Conservation (phyloP, 2,888 invertebrate species). For the Nymphalis c-album region DNA sequence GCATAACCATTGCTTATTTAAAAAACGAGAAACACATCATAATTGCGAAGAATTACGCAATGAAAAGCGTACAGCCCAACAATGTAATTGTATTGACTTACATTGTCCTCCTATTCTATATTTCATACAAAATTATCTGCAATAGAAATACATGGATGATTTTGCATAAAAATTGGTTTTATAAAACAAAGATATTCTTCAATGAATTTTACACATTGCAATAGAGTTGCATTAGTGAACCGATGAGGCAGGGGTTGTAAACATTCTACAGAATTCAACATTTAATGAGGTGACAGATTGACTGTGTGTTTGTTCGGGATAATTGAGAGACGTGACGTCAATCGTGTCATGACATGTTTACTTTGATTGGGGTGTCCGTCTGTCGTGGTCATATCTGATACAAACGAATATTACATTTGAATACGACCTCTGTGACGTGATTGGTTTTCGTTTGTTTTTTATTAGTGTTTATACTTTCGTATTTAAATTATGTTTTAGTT, state of each 20-base stretch:
- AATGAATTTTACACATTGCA: not conserved
- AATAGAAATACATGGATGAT: not conserved
- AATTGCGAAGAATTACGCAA: not conserved
- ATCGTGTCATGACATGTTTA: conserved; percentile 30
- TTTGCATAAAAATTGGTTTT: not conserved
- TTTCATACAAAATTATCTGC: not conserved
- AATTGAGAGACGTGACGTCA: conserved; percentile 38
- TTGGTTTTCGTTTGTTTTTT: not conserved
- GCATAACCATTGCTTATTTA: not conserved
- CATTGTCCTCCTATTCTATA: not conserved
- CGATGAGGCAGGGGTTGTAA: conserved; percentile 30
- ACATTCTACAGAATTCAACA: conserved; percentile 34
- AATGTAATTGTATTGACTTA: not conserved
- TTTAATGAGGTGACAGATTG: conserved; percentile 41
- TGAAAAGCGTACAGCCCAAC: not conserved
- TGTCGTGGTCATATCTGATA: conserved; percentile 6
- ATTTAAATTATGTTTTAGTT: no score
- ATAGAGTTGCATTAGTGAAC: not conserved
- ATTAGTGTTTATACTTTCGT: no score
- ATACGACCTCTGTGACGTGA: not conserved
- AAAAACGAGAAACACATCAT: not conserved
- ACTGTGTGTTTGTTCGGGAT: conserved; percentile 41
- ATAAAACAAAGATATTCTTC: not conserved
- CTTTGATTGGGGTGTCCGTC: conserved; percentile 16
- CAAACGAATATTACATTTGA: not conserved